A percentile compares a stretch with the other conserved stretches of the same genome.
Evolutionary conservation across 2,888 invertebrate species (phyloP).

Genomic region (Pristionchus mayeri): DNA sequence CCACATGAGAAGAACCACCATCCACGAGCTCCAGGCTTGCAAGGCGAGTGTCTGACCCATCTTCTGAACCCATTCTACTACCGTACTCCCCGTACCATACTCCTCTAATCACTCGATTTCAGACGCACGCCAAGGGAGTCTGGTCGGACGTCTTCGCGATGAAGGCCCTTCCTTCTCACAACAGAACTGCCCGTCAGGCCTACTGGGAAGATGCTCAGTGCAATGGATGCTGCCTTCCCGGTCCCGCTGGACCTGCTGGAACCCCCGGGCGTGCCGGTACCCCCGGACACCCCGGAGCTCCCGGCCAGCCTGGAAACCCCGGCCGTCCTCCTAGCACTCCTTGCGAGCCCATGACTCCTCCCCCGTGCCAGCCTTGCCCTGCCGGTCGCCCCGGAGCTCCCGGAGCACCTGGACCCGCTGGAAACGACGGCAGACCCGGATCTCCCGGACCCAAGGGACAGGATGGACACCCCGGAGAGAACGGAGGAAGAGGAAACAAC

Average conservation of each 20-base stretch:
- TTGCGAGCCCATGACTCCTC: constrained; percentile 49
- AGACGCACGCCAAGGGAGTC: constrained; percentile 49
- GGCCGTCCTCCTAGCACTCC: constrained; percentile 44
- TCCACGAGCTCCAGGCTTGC: constrained; percentile 48
- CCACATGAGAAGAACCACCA: constrained; percentile 43
- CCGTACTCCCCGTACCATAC: constrained; percentile 20
- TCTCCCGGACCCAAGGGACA: constrained; percentile 63
- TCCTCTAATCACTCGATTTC: not conserved
- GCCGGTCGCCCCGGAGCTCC: constrained; percentile 63
- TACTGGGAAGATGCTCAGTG: constrained; percentile 49
- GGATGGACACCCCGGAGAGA: constrained; percentile 65
- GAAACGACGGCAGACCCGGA: constrained; percentile 62
- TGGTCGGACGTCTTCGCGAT: constrained; percentile 49
- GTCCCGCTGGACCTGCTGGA: constrained; percentile 45
- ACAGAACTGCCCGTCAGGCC: constrained; percentile 51
- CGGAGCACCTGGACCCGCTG: constrained; percentile 65
- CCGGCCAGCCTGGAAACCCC: constrained; percentile 49
- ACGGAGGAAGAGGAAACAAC: constrained; percentile 58
- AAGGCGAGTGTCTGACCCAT: constrained; percentile 32
- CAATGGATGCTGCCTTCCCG: constrained; percentile 50
- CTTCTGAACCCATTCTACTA: not conserved
- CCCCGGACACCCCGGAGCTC: constrained; percentile 49
- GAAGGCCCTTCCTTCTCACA: constrained; percentile 49
- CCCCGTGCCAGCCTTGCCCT: constrained; percentile 46
- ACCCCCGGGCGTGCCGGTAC: constrained; percentile 49